Evolutionary conservation across 1,140 invertebrate genomes (phyloP).

Genomic region (Euschistus heros): DNA sequence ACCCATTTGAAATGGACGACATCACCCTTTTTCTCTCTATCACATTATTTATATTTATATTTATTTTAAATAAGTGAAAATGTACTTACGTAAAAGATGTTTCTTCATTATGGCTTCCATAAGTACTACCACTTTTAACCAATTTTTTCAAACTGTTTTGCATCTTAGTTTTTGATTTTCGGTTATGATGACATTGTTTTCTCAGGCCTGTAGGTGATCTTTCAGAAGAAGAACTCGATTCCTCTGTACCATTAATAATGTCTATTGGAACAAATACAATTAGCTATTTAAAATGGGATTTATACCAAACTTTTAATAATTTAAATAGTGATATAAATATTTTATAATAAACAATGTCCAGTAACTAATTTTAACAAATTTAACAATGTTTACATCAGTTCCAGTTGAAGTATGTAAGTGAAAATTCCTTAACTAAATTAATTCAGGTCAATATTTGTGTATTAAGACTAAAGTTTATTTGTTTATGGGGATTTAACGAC

Average conservation of each 20-base stretch:
- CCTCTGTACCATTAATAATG: constrained; percentile 42
- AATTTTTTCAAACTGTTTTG: constrained; percentile 46
- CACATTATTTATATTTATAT: too few species aligned
- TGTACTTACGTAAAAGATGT: constrained; percentile 62
- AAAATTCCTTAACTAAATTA: too few species aligned
- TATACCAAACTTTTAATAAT: not conserved
- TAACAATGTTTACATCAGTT: too few species aligned
- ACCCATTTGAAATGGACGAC: constrained; percentile 37
- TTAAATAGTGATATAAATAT: constrained; percentile 5
- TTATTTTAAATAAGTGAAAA: not conserved
- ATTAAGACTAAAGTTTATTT: too few species aligned
- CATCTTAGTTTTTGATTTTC: constrained; percentile 49
- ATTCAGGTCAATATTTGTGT: too few species aligned
- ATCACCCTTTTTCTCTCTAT: too few species aligned
- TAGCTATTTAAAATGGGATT: not conserved
- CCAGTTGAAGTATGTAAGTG: too few species aligned
- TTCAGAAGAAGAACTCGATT: constrained; percentile 59
- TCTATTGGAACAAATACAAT: not conserved
- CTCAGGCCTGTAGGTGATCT: constrained; percentile 51
- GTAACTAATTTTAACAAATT: too few species aligned
- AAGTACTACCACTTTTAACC: constrained; percentile 59
- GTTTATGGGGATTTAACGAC: too few species aligned
- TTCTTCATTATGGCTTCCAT: constrained; percentile 67
- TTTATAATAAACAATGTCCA: too few species aligned
- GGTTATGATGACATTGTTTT: constrained; percentile 46